A percentile compares a stretch with the other conserved stretches of the same genome.
phyloP scores from a whole-genome alignment of 2,113 vertebrate genomes.

The Cottus gobio region DNA sequence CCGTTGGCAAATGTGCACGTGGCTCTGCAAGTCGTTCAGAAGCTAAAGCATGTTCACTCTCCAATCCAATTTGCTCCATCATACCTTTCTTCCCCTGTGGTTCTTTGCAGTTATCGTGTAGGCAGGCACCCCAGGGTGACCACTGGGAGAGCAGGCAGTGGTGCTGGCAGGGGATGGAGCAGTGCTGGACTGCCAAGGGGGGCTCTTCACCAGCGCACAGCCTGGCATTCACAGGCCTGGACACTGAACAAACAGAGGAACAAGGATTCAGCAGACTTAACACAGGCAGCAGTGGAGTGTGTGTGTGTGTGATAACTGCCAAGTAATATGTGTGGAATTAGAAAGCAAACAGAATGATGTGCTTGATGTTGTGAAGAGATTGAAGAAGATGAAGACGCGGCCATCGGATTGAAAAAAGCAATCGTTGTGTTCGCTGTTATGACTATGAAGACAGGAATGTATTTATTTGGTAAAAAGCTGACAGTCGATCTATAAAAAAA shows the following conservation, averaged over 20 bases:
- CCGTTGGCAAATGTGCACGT: background rate
- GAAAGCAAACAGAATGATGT: background rate
- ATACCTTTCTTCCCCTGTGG: slow-evolving; percentile 89
- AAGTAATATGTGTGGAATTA: background rate
- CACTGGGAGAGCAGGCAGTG: slow-evolving; percentile 88
- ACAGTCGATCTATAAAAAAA: background rate
- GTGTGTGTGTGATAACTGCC: background rate
- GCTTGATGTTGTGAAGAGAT: background rate
- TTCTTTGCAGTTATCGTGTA: slow-evolving; percentile 90
- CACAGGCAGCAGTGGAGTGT: background rate
- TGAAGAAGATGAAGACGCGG: slow-evolving; percentile 7
- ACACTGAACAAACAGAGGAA: slow-evolving; percentile 80
- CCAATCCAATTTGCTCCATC: background rate
- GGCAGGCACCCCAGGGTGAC: slow-evolving; percentile 89
- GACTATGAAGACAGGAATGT: background rate
- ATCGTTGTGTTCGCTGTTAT: background rate
- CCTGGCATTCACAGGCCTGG: slow-evolving; percentile 86
- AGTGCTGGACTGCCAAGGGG: slow-evolving; percentile 85
- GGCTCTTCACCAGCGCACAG: slow-evolving; percentile 84
- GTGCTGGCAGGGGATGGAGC: slow-evolving; percentile 86
- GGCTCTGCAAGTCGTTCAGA: background rate
- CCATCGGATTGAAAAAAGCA: slow-evolving; percentile 5
- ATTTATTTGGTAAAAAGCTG: background rate
- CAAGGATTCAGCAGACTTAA: slow-evolving; percentile 29
- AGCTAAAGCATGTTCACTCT: background rate